Percentiles rank a stretch among this genome's conserved stretches.
These are phyloP conservation scores for Palythoa heliodiscus DNA, from an alignment of 92 coral and sea anemone genomes.

Conservation along the genomic window DNA sequence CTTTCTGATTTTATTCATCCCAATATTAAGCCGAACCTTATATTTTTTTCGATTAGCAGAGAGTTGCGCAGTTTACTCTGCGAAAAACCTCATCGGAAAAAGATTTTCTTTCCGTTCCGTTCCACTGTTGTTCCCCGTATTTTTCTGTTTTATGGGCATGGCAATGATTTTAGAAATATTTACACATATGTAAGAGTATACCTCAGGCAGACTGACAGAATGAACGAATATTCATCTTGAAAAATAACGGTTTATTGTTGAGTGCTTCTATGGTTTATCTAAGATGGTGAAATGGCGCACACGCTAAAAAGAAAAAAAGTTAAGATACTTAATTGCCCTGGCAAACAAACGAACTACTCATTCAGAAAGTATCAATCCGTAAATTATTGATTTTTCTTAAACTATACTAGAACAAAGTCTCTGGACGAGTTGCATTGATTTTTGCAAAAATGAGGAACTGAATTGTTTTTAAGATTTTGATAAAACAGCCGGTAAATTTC, in stretches of 20 bases:
- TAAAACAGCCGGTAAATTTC: too few species aligned
- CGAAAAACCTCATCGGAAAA: not conserved
- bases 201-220: slow-evolving; percentile 44
- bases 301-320: not conserved
- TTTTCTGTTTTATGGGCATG: slow-evolving; percentile 8
- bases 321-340: not conserved
- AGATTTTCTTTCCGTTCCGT: not conserved
- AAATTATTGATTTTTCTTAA: not conserved
- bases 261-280: slow-evolving; percentile 3
- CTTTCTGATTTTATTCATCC: not conserved
- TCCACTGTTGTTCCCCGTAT: slow-evolving; percentile 5
- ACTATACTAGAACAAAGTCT: too few species aligned
- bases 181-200: slow-evolving; percentile 38
- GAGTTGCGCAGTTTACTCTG: not conserved
- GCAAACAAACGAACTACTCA: slow-evolving; percentile 21
- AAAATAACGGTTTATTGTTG: slow-evolving; percentile 39
- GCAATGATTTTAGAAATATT: slow-evolving; percentile 37
- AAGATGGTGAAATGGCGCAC: slow-evolving; percentile 25
- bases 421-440: not conserved
- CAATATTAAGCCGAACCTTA: not conserved
- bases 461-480: too few species aligned
- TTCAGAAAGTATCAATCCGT: slow-evolving; percentile 6
- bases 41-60: not conserved
- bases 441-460: not conserved
- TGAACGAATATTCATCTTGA: slow-evolving; percentile 46